Percentiles rank a stretch among this genome's conserved stretches.
Evolutionary conservation across 2,888 invertebrate genomes (phyloP).

Genomic region (Mythimna lalbum): DNA sequence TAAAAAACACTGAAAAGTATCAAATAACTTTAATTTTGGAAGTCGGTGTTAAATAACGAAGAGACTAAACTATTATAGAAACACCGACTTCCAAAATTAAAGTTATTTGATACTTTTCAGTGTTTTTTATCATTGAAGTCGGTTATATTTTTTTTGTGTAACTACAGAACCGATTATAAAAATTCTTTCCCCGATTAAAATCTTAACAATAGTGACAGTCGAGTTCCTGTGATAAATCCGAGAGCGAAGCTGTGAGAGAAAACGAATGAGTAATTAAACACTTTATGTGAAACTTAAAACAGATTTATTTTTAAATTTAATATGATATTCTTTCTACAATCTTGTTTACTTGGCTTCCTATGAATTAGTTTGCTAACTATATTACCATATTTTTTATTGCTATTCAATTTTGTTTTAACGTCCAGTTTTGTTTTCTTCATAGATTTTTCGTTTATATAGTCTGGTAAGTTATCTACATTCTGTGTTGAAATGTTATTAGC

Average conservation of each 20-base stretch:
- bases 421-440: not conserved
- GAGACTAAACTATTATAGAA: no score
- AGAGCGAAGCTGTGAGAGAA: not conserved
- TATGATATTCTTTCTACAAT: conserved; percentile 33
- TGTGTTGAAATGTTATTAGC: not conserved
- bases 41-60: no score
- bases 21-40: no score
- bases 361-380: not conserved
- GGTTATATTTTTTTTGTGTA: no score
- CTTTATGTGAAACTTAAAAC: not conserved
- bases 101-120: no score
- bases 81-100: no score
- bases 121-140: no score
- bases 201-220: no score
- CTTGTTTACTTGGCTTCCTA: not conserved
- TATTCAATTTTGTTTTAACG: not conserved
- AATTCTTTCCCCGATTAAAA: not conserved
- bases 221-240: not conserved
- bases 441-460: not conserved
- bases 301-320: conserved; percentile 54
- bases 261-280: conserved; percentile 8
- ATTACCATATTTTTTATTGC: not conserved
- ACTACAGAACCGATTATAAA: not conserved
- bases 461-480: not conserved
- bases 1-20: no score